phyloP scores from a whole-genome alignment of 92 coral and sea anemone species.

The Metridium senile region DNA sequence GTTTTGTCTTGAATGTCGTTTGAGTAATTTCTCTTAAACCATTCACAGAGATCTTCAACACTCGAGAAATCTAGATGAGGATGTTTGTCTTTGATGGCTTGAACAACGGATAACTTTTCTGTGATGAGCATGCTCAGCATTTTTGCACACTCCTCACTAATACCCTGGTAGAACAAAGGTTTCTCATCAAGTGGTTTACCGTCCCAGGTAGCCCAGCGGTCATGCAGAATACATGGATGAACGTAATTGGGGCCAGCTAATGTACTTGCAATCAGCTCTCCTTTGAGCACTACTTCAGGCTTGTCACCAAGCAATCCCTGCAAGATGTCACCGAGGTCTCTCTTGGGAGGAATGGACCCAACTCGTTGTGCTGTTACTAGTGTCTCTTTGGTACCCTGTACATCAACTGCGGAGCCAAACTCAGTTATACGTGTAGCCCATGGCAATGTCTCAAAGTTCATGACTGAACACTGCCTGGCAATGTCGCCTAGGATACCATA shows the following conservation, averaged over 20 bases:
- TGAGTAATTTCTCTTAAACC: slow-evolving; percentile 16
- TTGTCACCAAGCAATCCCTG: slow-evolving; percentile 48
- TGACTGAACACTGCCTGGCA: slow-evolving; percentile 37
- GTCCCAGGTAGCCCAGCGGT: slow-evolving; percentile 64
- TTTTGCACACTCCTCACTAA: slow-evolving; percentile 46
- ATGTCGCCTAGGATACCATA: slow-evolving; percentile 51
- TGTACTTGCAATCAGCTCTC: slow-evolving; percentile 53
- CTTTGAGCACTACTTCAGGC: slow-evolving; percentile 38
- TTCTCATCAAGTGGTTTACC: slow-evolving; percentile 50
- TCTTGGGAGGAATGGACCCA: slow-evolving; percentile 25
- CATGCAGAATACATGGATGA: slow-evolving; percentile 53
- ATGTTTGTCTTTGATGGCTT: slow-evolving; percentile 20
- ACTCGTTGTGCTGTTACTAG: slow-evolving; percentile 46
- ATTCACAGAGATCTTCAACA: too few relatives aligned
- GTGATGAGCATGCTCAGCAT: slow-evolving; percentile 42
- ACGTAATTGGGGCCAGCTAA: slow-evolving; percentile 46
- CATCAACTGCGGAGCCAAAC: slow-evolving; percentile 39
- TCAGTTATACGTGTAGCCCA: slow-evolving; percentile 60
- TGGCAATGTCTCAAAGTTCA: slow-evolving; percentile 62
- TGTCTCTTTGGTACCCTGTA: slow-evolving; percentile 21
- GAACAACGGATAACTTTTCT: slow-evolving; percentile 35
- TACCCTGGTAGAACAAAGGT: slow-evolving; percentile 60
- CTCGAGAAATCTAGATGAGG: too few relatives aligned
- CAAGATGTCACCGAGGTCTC: slow-evolving; percentile 33
- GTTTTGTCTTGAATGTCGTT: slow-evolving; percentile 28